phyloP scores from a whole-genome alignment of 2,113 vertebrate genomes.

The mouse (Mus musculus) region GRCm39 chr14:118584001-118584500 shows the following conservation, averaged over 20 bases:
- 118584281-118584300: slow-evolving; percentile 43
- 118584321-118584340: slow-evolving; percentile 38
- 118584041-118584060: background rate
- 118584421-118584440: background rate
- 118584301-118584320: slow-evolving; percentile 39
- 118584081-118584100: background rate
- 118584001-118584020: background rate
- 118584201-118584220: slow-evolving; percentile 73
- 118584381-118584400: slow-evolving; percentile 12
- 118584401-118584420: slow-evolving; percentile 46
- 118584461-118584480: background rate
- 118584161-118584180: slow-evolving; percentile 57
- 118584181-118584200: slow-evolving; percentile 62
- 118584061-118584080: background rate
- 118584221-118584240: slow-evolving; percentile 63
- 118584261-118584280: slow-evolving; percentile 67
- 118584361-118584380: slow-evolving; percentile 11
- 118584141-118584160: slow-evolving; percentile 43
- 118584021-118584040: slow-evolving; percentile 13
- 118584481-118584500: background rate
- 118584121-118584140: slow-evolving; percentile 31
- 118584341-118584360: slow-evolving; percentile 58
- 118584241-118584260: slow-evolving; percentile 56
- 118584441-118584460: background rate
- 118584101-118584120: slow-evolving; percentile 57